Base-by-base conservation (phyloP, 2,888 invertebrate species). In the Criorhina ranunculi region DNA sequence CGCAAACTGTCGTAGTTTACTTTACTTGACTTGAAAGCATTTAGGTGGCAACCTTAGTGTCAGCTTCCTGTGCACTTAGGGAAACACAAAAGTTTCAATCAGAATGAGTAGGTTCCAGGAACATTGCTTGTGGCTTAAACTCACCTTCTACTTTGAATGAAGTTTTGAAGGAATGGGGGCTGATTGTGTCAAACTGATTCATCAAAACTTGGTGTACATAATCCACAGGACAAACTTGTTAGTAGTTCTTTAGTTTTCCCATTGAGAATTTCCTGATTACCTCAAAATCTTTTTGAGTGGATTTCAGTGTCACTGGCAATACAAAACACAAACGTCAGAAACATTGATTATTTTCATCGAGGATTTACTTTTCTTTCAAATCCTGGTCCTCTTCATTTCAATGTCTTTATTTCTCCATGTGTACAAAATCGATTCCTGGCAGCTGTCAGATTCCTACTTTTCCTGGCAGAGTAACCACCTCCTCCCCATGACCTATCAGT, bases 361-460 rank as follows among this genome's bases (percentile, higher is more conserved):
- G 40, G 53, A 67, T 53, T 57, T 37, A 37, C 37, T 59, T 31
- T 70, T 51, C 37, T 17, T 49, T 59, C 37, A 24, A 29, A 15
- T 44, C 46, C 40, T 24, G 24, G 24, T 9, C 11, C 17, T 35
- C 17, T 5, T n/a, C 46, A 35, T 5, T 5, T 19, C 19, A 46
- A 19, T 51, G 37, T 15, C 29, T 29, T 46, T 15, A 46, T 15
- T 29, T 37, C 19, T 35, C 35, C 5, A 29, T 24, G 4, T 19
- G 35, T n/a, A 67, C 51, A 53, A 67, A 24, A 55, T 67, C 53
- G 67, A 67, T 67, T 67, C 29, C 42, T 67, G 42, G 53, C 67
- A 67, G 67, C 67, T 67, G 67, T 42, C 33, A 33, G 53, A 55
- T 31, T 31, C 5, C 5, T 17, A 55, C 19, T 64, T 37, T 64